Base-by-base conservation (phyloP, 2,113 vertebrate genomes). In the Amphilophus citrinellus region DNA sequence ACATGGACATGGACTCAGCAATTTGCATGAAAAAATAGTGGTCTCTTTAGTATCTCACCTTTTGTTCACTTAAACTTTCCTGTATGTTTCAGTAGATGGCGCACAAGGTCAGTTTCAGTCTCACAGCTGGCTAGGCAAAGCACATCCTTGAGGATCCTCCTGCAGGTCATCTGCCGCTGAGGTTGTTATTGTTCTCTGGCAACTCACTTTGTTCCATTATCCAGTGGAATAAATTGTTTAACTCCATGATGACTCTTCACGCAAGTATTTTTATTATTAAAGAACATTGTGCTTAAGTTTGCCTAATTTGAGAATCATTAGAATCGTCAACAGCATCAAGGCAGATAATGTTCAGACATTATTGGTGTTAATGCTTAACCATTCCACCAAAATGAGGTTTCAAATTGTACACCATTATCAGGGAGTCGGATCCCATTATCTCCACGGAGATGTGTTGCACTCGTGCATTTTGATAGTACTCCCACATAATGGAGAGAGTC, bases 71-170 rank as follows among this genome's bases (percentile, higher is more conserved):
- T 3, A 9, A 13, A 61, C 53, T 44, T 89, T 61, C 53, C 68
- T 56, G 37, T 76, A 5, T 87, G 53, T 53, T 85, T 91, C 96
- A 96, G 91, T 79, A 96, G 96, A 94, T 95, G 96, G 95, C 86
- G 90, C 93, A 91, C 89, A 92, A 84, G 92, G 39, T 76, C 79
- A 71, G 87, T 61, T 76, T 61, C 22, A 44, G 73, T 14, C 35
- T 53, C 24, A 35, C 6, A 27, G 10, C 53, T 42, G 37, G 11
- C 24, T n/a, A 56, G 17, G 27, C 22, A 71, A 58, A 58, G 68
- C 35, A 76, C 77, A 81, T 2, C 59, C 62, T 61, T 84, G 50
- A 65, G 71, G 79, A 82, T 86, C 76, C 14, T 76, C 35, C 80
- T 71, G 59, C 63, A 83, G 88, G 60, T 87, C 76, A 59, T 85